These are phyloP conservation scores for Arrhamphus sclerolepis DNA, from an alignment of 2,797 vertebrate species.

Conservation along the genomic window DNA sequence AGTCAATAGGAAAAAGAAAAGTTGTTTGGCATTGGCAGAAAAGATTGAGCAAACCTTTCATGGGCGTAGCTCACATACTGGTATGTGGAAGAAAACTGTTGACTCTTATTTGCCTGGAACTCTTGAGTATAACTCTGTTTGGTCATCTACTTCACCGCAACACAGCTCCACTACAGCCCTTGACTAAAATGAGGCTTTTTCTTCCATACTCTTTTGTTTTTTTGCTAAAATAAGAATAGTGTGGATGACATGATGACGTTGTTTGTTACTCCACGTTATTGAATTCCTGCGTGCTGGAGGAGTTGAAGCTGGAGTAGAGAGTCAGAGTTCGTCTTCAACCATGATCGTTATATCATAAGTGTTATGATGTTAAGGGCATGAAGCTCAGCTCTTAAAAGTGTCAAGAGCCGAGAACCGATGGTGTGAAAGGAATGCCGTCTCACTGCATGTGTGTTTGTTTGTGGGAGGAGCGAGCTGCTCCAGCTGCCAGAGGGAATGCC, in stretches of 20 bases:
- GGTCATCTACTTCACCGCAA: constrained; percentile 14
- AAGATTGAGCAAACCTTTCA: too few species aligned
- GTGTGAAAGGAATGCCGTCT: constrained; percentile 67
- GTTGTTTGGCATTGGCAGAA: too few species aligned
- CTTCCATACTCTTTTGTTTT: constrained; percentile 19
- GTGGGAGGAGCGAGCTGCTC: constrained; percentile 43
- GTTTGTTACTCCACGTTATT: constrained; percentile 14
- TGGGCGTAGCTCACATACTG: too few species aligned
- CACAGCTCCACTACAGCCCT: background rate
- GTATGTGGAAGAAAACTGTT: too few species aligned
- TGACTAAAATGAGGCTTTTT: background rate
- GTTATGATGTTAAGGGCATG: constrained; percentile 31
- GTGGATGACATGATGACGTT: background rate
- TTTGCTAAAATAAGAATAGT: constrained; percentile 10
- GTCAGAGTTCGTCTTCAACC: constrained; percentile 26
- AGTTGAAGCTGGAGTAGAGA: constrained; percentile 26
- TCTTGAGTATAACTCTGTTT: background rate
- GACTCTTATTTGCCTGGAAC: background rate
- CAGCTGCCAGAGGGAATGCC: constrained; percentile 69
- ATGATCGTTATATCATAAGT: constrained; percentile 49
- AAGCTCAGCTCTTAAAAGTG: constrained; percentile 51
- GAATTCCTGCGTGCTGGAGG: constrained; percentile 7
- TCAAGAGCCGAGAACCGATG: constrained; percentile 45
- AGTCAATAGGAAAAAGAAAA: too few species aligned
- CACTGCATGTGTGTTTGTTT: constrained; percentile 33